Conservation (phyloP, 2,113 vertebrate species). For the Microtus oregoni region DNA sequence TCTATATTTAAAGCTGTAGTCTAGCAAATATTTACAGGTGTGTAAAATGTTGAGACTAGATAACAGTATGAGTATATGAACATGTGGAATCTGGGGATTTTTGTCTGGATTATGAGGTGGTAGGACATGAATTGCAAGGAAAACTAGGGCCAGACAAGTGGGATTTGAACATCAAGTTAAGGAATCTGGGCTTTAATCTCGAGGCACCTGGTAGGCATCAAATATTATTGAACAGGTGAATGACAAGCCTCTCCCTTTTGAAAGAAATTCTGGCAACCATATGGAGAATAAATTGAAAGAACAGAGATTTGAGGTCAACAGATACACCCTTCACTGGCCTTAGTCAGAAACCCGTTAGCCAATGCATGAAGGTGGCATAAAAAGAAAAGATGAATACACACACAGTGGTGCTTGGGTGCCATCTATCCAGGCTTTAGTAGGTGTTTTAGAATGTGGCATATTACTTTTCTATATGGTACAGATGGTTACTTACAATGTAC, state of each 20-base stretch:
- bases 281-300: slow-evolving; percentile 69
- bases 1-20: neutral
- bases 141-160: slow-evolving; percentile 62
- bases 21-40: slow-evolving; percentile 53
- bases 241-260: slow-evolving; percentile 72
- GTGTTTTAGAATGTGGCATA: neutral
- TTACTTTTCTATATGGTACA: neutral
- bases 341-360: slow-evolving; percentile 3
- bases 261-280: slow-evolving; percentile 78
- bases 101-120: slow-evolving; percentile 69
- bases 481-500: neutral
- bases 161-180: slow-evolving; percentile 38
- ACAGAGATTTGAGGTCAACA: slow-evolving; percentile 4
- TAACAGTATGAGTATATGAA: neutral
- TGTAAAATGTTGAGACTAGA: slow-evolving; percentile 22
- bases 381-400: neutral
- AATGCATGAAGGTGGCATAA: neutral
- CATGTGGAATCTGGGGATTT: slow-evolving; percentile 41
- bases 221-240: slow-evolving; percentile 81
- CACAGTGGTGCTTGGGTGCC: neutral
- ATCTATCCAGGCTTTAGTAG: neutral
- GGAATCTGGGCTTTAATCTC: slow-evolving; percentile 68
- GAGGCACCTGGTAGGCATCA: slow-evolving; percentile 77
- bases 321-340: neutral
- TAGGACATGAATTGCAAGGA: slow-evolving; percentile 64